Evolutionary conservation across 2,113 vertebrate genomes (phyloP), one percentile per base, ranked within the genome.

Genomic region (Ailuropoda melanoleuca): DNA sequence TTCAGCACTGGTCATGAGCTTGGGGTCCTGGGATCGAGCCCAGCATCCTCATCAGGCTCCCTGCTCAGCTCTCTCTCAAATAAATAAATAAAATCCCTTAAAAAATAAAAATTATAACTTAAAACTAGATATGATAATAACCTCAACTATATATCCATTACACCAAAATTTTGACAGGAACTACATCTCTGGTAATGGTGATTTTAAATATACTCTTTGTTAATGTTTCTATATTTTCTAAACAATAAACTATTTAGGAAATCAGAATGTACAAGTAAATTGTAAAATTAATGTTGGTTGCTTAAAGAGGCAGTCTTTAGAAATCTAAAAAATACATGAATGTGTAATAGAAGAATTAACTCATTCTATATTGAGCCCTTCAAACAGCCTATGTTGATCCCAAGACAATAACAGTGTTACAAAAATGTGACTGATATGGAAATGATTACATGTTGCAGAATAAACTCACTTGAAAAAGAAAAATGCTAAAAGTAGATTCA

Each of bases 381-480:
- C 96, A 95, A 97, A 98, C 88, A 97, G 37, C 14, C 74, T 95
- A n/a, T 9, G 53, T 43, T 92, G 87, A 34, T 68, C 31, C 55
- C 50, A 70, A 12, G 66, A 97, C 64, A 96, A 86, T 56, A 96
- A 93, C 92, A 19, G 14, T 46, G 62, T 93, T 84, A 92, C 48
- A 85, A 93, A 97, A 97, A n/a, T 95, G 14, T 82, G 87, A 86
- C 8, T 78, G 3, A 17, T 81, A 26, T n/a, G 17, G 85, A 95
- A 62, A 58, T 55, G 53, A 96, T 93, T 88, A 74, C 70, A 43
- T 85, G 80, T 50, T 3, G 0, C 4, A 86, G 5, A 92, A 93
- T 90, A 98, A 98, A 94, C 37, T 95, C 31, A 95, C 88, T 93
- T 97, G 31, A 80, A 78, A 93, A 93, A 96, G 80, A 86, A 97